Evolutionary conservation across 2,113 vertebrate genomes (phyloP).

Genomic region (Euleptes europaea): DNA sequence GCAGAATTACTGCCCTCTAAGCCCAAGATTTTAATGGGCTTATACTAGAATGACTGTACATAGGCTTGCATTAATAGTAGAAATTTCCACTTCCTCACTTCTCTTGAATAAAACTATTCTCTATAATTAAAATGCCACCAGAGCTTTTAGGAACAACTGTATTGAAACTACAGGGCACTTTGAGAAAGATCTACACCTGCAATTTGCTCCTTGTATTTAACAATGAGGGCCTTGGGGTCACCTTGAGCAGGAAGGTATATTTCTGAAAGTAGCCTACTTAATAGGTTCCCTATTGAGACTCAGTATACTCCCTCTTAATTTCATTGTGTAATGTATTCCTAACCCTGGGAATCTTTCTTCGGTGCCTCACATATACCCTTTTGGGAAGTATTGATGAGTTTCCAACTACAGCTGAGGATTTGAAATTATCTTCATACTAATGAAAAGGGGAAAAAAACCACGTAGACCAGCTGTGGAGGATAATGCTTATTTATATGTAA

Average conservation of each 20-base stretch:
- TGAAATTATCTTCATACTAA: slow-evolving; percentile 12
- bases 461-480: not conserved
- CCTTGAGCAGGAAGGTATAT: not conserved
- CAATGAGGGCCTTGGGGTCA: not conserved
- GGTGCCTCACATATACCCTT: slow-evolving; percentile 13
- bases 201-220: not conserved
- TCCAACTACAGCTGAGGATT: not conserved
- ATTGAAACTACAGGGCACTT: not conserved
- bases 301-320: slow-evolving; percentile 11
- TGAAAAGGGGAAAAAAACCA: not conserved
- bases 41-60: no score
- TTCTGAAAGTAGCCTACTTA: not conserved
- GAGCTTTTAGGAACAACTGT: not conserved
- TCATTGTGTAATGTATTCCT: slow-evolving; percentile 15
- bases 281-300: slow-evolving; percentile 15
- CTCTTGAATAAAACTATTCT: not conserved
- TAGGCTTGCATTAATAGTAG: no score
- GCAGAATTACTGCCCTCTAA: no score
- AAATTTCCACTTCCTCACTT: no score
- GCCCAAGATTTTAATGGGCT: no score
- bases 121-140: not conserved
- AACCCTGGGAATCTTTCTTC: slow-evolving; percentile 7
- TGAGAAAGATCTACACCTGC: not conserved
- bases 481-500: not conserved
- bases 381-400: slow-evolving; percentile 28